These are phyloP conservation scores for Cistogaster globosa DNA, from an alignment of 2,888 invertebrate species.

Conservation along the genomic window DNA sequence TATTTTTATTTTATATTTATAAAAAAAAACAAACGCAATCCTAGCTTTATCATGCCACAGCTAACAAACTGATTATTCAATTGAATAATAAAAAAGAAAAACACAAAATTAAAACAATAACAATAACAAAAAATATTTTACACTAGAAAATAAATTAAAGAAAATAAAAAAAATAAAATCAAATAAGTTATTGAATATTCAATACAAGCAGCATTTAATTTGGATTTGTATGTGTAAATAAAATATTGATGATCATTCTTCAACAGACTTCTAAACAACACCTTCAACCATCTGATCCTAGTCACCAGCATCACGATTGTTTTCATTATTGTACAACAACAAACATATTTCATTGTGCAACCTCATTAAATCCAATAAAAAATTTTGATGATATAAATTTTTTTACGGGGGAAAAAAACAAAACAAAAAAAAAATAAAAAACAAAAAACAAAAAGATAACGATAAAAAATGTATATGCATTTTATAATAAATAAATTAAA, in stretches of 20 bases:
- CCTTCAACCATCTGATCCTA: conserved; percentile 21
- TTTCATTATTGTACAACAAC: conserved; percentile 25
- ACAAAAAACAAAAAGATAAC: conserved; percentile 30
- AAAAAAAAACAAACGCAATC: neutral
- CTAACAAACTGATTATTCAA: conserved; percentile 31
- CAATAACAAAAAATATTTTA: conserved; percentile 25
- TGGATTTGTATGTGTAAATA: neutral
- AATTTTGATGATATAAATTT: conserved; percentile 58
- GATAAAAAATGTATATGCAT: conserved; percentile 12
- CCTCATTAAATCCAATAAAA: conserved; percentile 69
- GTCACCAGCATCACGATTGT: conserved; percentile 35
- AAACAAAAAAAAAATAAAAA: conserved; percentile 27
- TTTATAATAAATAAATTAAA: conserved; percentile 36
- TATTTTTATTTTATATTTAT: neutral
- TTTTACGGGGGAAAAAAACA: neutral
- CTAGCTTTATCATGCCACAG: neutral
- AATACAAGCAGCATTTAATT: no score
- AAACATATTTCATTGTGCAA: conserved; percentile 63
- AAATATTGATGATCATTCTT: conserved; percentile 31
- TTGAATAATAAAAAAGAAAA: conserved; percentile 22
- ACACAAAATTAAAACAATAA: no score
- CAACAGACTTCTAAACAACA: neutral
- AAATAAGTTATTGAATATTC: neutral
- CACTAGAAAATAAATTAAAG: conserved; percentile 4
- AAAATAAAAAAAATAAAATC: neutral